phyloP scores from a whole-genome alignment of 2,888 invertebrate genomes.

The Anarsia innoxiella region DNA sequence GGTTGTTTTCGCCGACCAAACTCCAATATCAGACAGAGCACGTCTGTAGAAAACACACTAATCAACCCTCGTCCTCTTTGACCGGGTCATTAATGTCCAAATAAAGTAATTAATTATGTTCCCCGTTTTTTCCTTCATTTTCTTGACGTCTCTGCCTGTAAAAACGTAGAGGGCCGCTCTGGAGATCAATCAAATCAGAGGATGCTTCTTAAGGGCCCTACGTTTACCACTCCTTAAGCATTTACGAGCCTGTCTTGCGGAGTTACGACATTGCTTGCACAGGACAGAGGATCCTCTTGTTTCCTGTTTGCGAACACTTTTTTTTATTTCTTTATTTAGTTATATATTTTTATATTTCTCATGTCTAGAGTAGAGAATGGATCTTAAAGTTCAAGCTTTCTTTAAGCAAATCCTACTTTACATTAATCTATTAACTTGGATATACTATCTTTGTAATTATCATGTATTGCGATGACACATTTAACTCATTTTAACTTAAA shows the following conservation, averaged over 20 bases:
- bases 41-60: constrained; percentile 51
- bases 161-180: constrained; percentile 54
- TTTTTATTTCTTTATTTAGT: too few relatives aligned
- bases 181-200: constrained; percentile 69
- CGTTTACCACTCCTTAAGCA: constrained; percentile 32
- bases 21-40: constrained; percentile 35
- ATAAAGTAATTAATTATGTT: constrained; percentile 73
- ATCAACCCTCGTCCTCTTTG: constrained; percentile 63
- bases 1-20: constrained; percentile 22
- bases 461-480: too few relatives aligned
- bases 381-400: too few relatives aligned
- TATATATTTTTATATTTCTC: too few relatives aligned
- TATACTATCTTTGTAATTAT: too few relatives aligned
- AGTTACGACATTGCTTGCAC: constrained; percentile 45
- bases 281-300: constrained; percentile 21
- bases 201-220: constrained; percentile 27
- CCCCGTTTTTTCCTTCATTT: constrained; percentile 61
- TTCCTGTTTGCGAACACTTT: too few relatives aligned
- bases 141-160: constrained; percentile 53
- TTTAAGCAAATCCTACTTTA: too few relatives aligned
- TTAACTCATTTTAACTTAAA: too few relatives aligned
- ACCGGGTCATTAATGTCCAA: constrained; percentile 70
- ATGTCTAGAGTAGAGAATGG: too few relatives aligned
- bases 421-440: too few relatives aligned
- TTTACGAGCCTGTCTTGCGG: constrained; percentile 30